Evolutionary conservation across 2,113 vertebrate species (phyloP), one percentile per base, ranked within the genome.

Genomic region (Tautogolabrus adspersus): DNA sequence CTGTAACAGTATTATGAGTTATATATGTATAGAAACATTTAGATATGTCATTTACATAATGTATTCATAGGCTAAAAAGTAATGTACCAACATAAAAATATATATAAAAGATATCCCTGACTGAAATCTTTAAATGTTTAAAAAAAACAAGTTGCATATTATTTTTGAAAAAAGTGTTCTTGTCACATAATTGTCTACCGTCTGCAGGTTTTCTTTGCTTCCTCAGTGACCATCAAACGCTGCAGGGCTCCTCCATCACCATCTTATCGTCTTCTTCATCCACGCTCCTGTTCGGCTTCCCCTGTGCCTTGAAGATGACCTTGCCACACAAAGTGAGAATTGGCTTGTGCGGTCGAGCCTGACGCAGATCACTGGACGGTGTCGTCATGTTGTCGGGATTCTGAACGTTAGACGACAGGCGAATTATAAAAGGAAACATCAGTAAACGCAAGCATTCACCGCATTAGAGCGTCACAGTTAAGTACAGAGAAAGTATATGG

Each of bases 331-430:
- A 40, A 0, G 82, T 93, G 54, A 95, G 89, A 5, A 54, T 23
- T 0, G 95, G 92, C n/a, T 82, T 90, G 68, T 92, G 46, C 2
- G 94, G 93, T 13, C 3, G 30, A 22, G 80, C 70, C 88, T 95
- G 94, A 8, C 84, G 90, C 60, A 95, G 92, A 30, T 93, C 91
- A 8, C 69, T 71, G 56, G 93, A 94, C 0, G 95, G 79, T 0
- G 30, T 74, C 0, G 47, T 81, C 87, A 93, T 88, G 55, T 70
- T 66, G 0, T 15, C 0, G 1, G 3, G 2, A 66, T 84, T 75
- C 93, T 94, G 83, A 42, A 66, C 37, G n/a, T 37, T 12, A 4
- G 30, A 34, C 51, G 19, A 51, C 10, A 72, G 70, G 34, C 15
- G 21, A 21, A 12, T 46, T 12, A 2, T 18, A 49, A 18, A 18